phyloP scores from a whole-genome alignment of 2,113 vertebrate species.

The Hippocampus barbouri region DNA sequence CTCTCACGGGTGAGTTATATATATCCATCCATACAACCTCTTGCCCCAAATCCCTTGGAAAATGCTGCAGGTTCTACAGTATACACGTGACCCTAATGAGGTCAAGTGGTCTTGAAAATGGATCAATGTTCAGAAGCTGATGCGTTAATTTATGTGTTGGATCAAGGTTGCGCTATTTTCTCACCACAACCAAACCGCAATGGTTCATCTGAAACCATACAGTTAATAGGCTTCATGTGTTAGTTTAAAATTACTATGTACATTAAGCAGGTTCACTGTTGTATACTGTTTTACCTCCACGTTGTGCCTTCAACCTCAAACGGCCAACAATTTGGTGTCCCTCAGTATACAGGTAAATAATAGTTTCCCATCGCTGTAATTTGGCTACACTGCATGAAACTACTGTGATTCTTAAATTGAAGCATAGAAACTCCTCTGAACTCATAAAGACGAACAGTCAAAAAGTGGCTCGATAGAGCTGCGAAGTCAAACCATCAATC shows the following conservation, averaged over 20 bases:
- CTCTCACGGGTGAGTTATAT: too few species aligned
- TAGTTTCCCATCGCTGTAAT: neutral
- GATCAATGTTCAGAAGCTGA: too few species aligned
- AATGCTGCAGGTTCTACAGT: too few species aligned
- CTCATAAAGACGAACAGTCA: neutral
- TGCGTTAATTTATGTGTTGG: too few species aligned
- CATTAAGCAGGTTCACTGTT: neutral
- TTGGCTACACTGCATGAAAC: neutral
- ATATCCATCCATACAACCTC: too few species aligned
- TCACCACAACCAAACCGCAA: too few species aligned
- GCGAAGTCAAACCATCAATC: neutral
- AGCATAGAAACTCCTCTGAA: neutral
- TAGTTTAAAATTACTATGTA: neutral
- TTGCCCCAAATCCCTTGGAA: too few species aligned
- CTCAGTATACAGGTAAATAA: neutral
- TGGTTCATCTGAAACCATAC: neutral
- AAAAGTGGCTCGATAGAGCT: neutral
- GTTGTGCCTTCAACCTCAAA: neutral
- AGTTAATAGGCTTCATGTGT: neutral
- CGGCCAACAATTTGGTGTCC: neutral
- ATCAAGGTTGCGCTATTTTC: too few species aligned
- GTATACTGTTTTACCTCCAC: too few species aligned
- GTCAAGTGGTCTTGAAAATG: too few species aligned
- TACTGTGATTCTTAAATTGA: neutral
- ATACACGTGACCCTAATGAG: too few species aligned